Conservation (phyloP, 2,113 vertebrate genomes). For the Heterotilapia buettikoferi region DNA sequence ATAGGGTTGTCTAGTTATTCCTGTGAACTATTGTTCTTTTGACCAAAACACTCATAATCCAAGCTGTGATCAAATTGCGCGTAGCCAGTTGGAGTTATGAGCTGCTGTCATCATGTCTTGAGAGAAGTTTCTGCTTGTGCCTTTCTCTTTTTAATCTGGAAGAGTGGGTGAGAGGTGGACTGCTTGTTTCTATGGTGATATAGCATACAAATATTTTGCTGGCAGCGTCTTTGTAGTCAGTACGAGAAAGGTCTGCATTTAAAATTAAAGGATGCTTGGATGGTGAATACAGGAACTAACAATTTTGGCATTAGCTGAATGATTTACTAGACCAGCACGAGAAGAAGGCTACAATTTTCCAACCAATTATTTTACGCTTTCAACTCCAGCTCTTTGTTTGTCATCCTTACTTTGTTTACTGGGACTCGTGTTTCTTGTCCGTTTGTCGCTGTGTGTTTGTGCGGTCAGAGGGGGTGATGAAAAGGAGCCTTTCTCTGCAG, state of each 20-base stretch:
- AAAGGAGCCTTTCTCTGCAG: slow-evolving; percentile 22
- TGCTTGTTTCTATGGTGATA: slow-evolving; percentile 61
- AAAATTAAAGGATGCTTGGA: slow-evolving; percentile 1
- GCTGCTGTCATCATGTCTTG: slow-evolving; percentile 3
- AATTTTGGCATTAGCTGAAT: slow-evolving; percentile 4
- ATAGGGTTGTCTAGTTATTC: background rate
- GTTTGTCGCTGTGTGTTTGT: slow-evolving; percentile 14
- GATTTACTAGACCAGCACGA: background rate
- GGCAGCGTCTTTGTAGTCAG: slow-evolving; percentile 21
- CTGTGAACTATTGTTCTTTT: background rate
- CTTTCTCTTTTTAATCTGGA: slow-evolving; percentile 10
- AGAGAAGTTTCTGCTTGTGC: background rate
- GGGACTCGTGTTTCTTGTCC: background rate
- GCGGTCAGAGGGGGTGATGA: slow-evolving; percentile 5
- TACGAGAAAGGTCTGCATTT: slow-evolving; percentile 7
- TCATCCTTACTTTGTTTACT: background rate
- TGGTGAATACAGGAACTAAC: background rate
- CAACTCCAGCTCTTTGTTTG: background rate
- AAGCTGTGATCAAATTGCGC: background rate
- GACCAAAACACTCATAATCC: background rate
- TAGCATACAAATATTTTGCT: slow-evolving; percentile 38
- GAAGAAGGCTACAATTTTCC: background rate
- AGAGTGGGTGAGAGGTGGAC: slow-evolving; percentile 23
- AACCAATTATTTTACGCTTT: background rate
- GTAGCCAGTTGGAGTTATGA: background rate